Evolutionary conservation across 2,113 vertebrate genomes (phyloP), one percentile per base, ranked within the genome.

Genomic region (Tapirus terrestris): DNA sequence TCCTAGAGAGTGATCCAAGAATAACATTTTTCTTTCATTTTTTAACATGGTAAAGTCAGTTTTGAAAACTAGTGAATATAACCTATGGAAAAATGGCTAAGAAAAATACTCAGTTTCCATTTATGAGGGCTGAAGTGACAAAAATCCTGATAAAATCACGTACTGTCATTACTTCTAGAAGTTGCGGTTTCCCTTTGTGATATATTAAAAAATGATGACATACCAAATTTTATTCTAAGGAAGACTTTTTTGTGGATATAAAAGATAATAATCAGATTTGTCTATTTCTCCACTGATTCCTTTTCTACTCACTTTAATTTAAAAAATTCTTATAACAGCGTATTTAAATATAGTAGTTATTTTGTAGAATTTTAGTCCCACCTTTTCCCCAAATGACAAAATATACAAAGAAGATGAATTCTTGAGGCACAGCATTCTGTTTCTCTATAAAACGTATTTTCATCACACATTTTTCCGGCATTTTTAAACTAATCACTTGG

Each of bases 81-180:
- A 65, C 25, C 36, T 67, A 60, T 1, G 79, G 43, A 84, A 93
- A 90, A 95, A 83, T 75, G n/a, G 1, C 29, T 65, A 48, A 81
- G n/a, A 83, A 81, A 73, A 96, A 80, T 67, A 76, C 9, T 76
- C 61, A 85, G n/a, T 83, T 96, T 94, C 31, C 51, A 82, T 65
- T 72, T 84, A 86, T 68, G 9, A 23, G 81, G 60, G 29, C 14
- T 63, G n/a, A 76, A n/a, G 39, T 88, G 11, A n/a, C 14, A 73
- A 85, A 33, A 89, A 87, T 21, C 90, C 17, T 87, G 33, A 61
- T 33, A 89, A 96, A 96, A 73, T 80, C 65, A 36, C 21, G 85
- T 96, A 43, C 14, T 43, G 7, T 12, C 60, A 3, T 82, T 70
- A 51, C 23, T 96, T 86, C 53, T 81, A 73, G 14, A 96, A 89